These are phyloP conservation scores for Gracilinanus agilis DNA, from an alignment of 2,113 vertebrate species.

Conservation along the genomic window DNA sequence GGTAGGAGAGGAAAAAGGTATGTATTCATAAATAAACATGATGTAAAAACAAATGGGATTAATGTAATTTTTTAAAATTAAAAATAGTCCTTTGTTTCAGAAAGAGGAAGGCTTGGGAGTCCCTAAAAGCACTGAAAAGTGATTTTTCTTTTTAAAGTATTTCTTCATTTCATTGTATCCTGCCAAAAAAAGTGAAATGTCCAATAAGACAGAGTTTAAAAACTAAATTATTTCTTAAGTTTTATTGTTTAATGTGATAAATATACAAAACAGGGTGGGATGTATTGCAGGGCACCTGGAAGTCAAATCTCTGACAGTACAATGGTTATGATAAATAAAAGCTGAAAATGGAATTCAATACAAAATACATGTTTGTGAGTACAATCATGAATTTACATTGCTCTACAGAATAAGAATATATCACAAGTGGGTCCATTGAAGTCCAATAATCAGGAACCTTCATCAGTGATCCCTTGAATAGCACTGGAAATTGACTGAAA, in stretches of 20 bases:
- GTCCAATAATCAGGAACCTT: conserved; percentile 14
- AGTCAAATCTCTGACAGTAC: neutral
- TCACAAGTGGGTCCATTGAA: neutral
- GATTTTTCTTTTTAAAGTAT: neutral
- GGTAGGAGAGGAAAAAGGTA: neutral
- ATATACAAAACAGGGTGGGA: neutral
- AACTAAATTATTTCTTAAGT: neutral
- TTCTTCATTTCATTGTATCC: neutral
- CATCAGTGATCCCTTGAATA: conserved; percentile 71
- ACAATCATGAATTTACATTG: neutral
- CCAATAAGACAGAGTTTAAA: neutral
- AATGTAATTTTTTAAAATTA: neutral
- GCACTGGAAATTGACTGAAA: conserved; percentile 65
- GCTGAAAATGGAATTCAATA: neutral
- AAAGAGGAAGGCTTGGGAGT: no score
- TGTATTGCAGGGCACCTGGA: neutral
- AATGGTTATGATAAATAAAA: conserved; percentile 26
- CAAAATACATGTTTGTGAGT: neutral
- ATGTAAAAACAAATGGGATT: neutral
- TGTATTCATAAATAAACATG: neutral
- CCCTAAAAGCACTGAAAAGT: neutral
- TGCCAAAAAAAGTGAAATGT: neutral
- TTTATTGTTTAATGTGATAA: neutral
- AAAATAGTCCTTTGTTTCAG: neutral
- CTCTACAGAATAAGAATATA: neutral